A percentile compares a stretch with the other conserved stretches of the same genome.
phyloP scores from a whole-genome alignment of 2,797 vertebrate genomes.

The Eleutherodactylus coqui region DNA sequence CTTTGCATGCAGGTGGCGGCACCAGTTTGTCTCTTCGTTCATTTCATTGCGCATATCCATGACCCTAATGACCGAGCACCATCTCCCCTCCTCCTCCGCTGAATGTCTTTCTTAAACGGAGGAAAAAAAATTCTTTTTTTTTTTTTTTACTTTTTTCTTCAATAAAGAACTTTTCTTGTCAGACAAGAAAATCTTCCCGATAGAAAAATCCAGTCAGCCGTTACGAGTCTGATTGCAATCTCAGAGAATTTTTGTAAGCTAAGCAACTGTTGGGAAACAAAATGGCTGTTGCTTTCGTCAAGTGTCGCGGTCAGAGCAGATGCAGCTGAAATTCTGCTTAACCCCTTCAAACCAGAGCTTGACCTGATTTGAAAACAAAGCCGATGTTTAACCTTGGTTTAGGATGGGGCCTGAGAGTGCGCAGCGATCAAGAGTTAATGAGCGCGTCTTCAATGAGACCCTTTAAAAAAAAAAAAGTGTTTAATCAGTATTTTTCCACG shows the following conservation, averaged over 20 bases:
- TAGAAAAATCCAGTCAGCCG: neutral
- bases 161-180: no score
- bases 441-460: neutral
- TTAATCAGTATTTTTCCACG: slow-evolving; percentile 58
- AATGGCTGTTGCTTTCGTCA: slow-evolving; percentile 12
- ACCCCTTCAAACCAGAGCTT: neutral
- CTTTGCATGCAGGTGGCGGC: slow-evolving; percentile 12
- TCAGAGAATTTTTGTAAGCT: neutral
- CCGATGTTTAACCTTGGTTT: neutral
- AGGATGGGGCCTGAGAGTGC: neutral
- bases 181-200: neutral
- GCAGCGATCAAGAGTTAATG: neutral
- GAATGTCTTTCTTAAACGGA: no score
- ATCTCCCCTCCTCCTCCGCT: neutral
- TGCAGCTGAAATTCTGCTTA: slow-evolving; percentile 20
- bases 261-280: neutral
- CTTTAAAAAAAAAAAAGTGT: neutral
- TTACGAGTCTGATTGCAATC: neutral
- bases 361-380: neutral
- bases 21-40: slow-evolving; percentile 8
- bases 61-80: neutral
- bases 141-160: no score
- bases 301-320: neutral
- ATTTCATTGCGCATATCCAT: neutral
- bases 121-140: no score